These are phyloP conservation scores for Lophius piscatorius DNA, from an alignment of 2,113 vertebrate species.

Conservation along the genomic window DNA sequence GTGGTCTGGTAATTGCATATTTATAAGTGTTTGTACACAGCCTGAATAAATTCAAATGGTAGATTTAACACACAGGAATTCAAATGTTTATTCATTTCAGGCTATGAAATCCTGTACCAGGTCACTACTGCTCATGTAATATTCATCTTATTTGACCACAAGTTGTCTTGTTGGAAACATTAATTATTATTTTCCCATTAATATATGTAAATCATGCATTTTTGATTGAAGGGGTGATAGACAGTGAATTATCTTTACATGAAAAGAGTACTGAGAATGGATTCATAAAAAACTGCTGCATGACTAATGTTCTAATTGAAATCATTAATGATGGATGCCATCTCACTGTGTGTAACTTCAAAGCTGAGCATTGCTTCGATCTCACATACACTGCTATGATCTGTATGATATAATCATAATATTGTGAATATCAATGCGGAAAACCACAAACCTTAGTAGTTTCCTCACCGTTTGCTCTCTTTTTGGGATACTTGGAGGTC, in stretches of 20 bases:
- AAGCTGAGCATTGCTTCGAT: too few species aligned
- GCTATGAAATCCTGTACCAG: slow-evolving; percentile 20
- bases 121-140: slow-evolving; percentile 29
- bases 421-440: too few species aligned
- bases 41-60: slow-evolving; percentile 44
- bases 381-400: too few species aligned
- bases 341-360: slow-evolving; percentile 2
- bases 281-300: slow-evolving; percentile 28
- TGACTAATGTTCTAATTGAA: slow-evolving; percentile 28
- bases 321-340: neutral
- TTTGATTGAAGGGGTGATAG: slow-evolving; percentile 6
- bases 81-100: slow-evolving; percentile 12
- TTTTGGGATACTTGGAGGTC: slow-evolving; percentile 93
- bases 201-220: slow-evolving; percentile 46
- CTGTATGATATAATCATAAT: neutral
- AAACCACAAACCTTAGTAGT: neutral
- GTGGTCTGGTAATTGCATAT: slow-evolving; percentile 51
- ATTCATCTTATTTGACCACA: slow-evolving; percentile 45
- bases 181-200: slow-evolving; percentile 41
- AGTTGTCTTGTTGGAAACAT: slow-evolving; percentile 41
- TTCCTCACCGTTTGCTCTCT: slow-evolving; percentile 88
- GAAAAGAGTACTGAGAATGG: slow-evolving; percentile 36
- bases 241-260: too few species aligned
- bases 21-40: slow-evolving; percentile 45
- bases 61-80: slow-evolving; percentile 31